phyloP scores from a whole-genome alignment of 2,888 invertebrate species.

The Petrolisthes manimaculis region DNA sequence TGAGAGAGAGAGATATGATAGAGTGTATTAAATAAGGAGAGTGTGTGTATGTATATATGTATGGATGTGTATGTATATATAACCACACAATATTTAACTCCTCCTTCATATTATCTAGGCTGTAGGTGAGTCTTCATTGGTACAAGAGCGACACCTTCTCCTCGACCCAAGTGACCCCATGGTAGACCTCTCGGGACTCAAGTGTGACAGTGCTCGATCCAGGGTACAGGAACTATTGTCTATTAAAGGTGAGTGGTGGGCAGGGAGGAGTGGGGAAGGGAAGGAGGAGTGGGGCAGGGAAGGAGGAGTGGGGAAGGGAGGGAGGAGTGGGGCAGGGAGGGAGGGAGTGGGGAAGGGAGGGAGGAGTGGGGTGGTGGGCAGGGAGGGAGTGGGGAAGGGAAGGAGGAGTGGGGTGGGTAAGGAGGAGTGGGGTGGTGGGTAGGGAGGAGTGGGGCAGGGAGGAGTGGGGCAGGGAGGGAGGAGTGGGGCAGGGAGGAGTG shows the following conservation, averaged over 20 bases:
- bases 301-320: background rate
- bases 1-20: background rate
- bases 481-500: too few species aligned
- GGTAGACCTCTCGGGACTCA: constrained; percentile 60
- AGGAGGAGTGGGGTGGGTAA: too few species aligned
- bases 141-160: constrained; percentile 51
- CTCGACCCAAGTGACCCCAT: constrained; percentile 61
- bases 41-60: constrained; percentile 2
- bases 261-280: too few species aligned
- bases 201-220: constrained; percentile 61
- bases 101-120: constrained; percentile 25
- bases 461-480: too few species aligned
- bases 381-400: too few species aligned
- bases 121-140: constrained; percentile 42
- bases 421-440: too few species aligned
- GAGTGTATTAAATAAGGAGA: background rate
- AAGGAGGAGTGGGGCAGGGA: too few species aligned
- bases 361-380: background rate
- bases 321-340: background rate
- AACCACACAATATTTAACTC: background rate
- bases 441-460: too few species aligned
- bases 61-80: background rate
- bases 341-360: background rate
- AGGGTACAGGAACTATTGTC: constrained; percentile 63
- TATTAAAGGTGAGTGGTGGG: constrained; percentile 56